These are phyloP conservation scores for Corythornis leucogaster DNA, from an alignment of 2,797 vertebrate genomes.

Conservation along the genomic window DNA sequence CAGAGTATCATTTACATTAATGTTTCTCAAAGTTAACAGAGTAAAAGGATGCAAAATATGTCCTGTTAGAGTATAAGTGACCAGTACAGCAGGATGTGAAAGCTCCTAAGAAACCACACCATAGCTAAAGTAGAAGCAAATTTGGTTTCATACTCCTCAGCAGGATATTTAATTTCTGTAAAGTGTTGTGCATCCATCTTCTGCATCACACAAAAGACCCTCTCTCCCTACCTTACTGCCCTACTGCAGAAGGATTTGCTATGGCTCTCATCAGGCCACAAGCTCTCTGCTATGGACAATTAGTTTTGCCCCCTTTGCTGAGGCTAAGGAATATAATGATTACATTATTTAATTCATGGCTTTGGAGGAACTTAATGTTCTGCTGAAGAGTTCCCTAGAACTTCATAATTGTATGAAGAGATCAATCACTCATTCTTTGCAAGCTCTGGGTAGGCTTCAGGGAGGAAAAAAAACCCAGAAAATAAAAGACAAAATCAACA, in stretches of 20 bases:
- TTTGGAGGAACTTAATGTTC: constrained; percentile 1
- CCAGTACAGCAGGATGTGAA: background rate
- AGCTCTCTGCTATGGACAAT: background rate
- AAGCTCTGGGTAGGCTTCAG: background rate
- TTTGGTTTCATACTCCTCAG: background rate
- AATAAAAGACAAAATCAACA: constrained; percentile 59
- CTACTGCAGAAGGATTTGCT: background rate
- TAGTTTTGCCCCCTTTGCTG: background rate
- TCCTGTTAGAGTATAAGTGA: background rate
- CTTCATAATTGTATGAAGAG: background rate
- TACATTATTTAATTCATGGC: background rate
- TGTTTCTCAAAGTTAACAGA: background rate
- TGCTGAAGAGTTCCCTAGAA: constrained; percentile 4
- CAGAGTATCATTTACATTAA: background rate
- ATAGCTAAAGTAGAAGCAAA: background rate
- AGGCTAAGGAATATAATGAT: background rate
- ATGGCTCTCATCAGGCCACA: background rate
- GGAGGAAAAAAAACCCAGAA: background rate
- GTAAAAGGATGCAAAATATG: background rate
- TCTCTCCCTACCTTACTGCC: background rate
- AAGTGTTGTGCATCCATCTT: background rate
- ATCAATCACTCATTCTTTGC: constrained; percentile 14
- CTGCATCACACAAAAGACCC: background rate
- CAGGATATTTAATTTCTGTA: background rate
- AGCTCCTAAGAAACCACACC: background rate